Evolutionary conservation across 2,888 invertebrate genomes (phyloP).

Genomic region (Drosophila acutilabella): DNA sequence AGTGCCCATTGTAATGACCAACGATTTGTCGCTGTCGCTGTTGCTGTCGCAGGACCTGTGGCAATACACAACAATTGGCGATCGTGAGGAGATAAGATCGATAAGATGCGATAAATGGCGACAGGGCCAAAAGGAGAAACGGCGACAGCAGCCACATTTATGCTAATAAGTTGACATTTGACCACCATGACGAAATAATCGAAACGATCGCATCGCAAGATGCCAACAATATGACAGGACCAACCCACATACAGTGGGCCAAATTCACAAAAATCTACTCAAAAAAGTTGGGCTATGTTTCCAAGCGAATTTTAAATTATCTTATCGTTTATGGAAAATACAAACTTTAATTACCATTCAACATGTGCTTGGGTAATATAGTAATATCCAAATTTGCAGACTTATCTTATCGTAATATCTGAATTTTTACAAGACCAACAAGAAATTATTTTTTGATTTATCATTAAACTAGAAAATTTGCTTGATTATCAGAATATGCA

Average conservation of each 20-base stretch:
- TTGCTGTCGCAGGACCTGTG: conserved; percentile 75
- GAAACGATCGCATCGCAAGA: conserved; percentile 62
- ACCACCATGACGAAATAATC: conserved; percentile 83
- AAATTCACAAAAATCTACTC: background rate
- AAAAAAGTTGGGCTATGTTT: background rate
- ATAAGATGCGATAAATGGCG: conserved; percentile 52
- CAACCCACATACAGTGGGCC: conserved; percentile 28
- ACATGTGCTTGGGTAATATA: background rate
- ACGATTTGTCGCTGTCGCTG: conserved; percentile 82
- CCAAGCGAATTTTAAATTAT: background rate
- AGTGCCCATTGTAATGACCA: conserved; percentile 74
- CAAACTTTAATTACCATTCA: background rate
- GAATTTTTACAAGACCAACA: background rate
- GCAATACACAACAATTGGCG: conserved; percentile 73
- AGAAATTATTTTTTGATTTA: background rate
- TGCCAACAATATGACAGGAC: conserved; percentile 69
- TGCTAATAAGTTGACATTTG: conserved; percentile 84
- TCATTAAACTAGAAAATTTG: conserved; percentile 4
- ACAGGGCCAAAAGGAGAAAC: conserved; percentile 38
- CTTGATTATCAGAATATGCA: conserved; percentile 21
- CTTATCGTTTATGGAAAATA: background rate
- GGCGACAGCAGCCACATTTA: conserved; percentile 74
- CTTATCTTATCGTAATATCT: conserved; percentile 9
- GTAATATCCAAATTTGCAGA: background rate
- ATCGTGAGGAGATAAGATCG: conserved; percentile 69